A percentile compares a stretch with the other conserved stretches of the same genome.
phyloP scores from a whole-genome alignment of 2,888 invertebrate species.

The Maniola hyperantus region DNA sequence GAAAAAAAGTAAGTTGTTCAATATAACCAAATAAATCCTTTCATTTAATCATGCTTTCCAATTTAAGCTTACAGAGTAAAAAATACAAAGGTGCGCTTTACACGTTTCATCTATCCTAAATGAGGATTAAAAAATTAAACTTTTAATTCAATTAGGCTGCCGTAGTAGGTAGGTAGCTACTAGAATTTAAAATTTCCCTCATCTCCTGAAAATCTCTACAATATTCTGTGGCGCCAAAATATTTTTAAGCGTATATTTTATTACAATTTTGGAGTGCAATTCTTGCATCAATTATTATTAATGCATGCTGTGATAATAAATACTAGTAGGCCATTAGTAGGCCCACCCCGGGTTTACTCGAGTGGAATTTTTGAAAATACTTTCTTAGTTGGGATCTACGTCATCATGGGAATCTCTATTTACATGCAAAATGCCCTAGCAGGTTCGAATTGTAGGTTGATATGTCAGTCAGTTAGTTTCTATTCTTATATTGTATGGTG shows the following conservation, averaged over 20 bases:
- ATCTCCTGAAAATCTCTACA: conserved; percentile 19
- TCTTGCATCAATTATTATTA: conserved; percentile 10
- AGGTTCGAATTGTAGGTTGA: too few relatives aligned
- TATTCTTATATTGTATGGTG: too few relatives aligned
- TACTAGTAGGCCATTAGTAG: too few relatives aligned
- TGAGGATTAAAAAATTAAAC: conserved; percentile 28
- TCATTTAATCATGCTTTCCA: conserved; percentile 5
- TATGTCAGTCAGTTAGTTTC: too few relatives aligned
- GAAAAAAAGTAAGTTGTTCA: not conserved
- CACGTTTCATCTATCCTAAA: conserved; percentile 28
- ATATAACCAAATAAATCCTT: not conserved
- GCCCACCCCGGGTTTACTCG: too few relatives aligned
- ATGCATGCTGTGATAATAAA: too few relatives aligned
- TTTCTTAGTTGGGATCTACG: too few relatives aligned
- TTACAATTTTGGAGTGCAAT: not conserved
- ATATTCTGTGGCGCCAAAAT: conserved; percentile 20
- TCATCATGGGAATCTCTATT: too few relatives aligned
- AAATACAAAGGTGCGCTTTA: conserved; percentile 21
- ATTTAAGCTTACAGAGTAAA: conserved; percentile 6
- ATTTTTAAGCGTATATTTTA: not conserved
- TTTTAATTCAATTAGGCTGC: conserved; percentile 30
- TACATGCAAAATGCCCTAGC: too few relatives aligned
- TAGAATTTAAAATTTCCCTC: conserved; percentile 18
- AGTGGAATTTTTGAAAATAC: too few relatives aligned
- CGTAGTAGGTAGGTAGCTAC: not conserved